Evolutionary conservation across 2,113 vertebrate species (phyloP).

Genomic region (Proterorhinus semilunaris): DNA sequence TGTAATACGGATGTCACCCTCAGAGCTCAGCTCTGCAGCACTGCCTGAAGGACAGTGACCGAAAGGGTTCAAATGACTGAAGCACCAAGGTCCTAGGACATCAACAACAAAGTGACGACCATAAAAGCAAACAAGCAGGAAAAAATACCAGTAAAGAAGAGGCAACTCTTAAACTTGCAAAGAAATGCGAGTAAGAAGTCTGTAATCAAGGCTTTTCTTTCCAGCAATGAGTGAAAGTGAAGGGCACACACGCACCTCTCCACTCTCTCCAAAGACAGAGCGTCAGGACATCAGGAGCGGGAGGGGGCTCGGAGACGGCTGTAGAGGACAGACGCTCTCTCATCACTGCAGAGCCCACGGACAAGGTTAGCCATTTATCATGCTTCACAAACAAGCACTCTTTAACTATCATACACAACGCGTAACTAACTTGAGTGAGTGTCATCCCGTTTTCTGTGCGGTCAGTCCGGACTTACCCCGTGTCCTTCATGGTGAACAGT

Average conservation of each 20-base stretch:
- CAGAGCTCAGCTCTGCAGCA: constrained; percentile 56
- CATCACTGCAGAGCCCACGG: constrained; percentile 53
- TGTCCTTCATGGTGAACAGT: constrained; percentile 74
- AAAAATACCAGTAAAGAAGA: not conserved
- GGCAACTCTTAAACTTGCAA: not conserved
- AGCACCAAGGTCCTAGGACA: constrained; percentile 12
- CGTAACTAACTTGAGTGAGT: constrained; percentile 28
- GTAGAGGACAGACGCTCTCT: constrained; percentile 55
- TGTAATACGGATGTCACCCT: constrained; percentile 34
- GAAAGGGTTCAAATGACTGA: constrained; percentile 28
- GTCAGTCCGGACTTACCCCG: constrained; percentile 73
- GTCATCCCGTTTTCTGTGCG: constrained; percentile 14
- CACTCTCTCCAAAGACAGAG: constrained; percentile 54
- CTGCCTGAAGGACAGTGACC: constrained; percentile 41
- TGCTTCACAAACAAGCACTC: not conserved
- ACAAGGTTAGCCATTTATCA: constrained; percentile 23
- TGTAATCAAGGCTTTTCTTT: not conserved
- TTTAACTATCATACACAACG: not conserved
- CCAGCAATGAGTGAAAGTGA: constrained; percentile 39
- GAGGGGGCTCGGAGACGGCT: constrained; percentile 42
- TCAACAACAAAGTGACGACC: constrained; percentile 10
- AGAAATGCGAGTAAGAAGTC: not conserved
- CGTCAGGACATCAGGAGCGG: constrained; percentile 50
- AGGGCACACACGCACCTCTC: constrained; percentile 56
- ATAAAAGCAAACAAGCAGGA: constrained; percentile 1